Conservation (phyloP, 2,113 vertebrate species). For the Cepphus grylle region DNA sequence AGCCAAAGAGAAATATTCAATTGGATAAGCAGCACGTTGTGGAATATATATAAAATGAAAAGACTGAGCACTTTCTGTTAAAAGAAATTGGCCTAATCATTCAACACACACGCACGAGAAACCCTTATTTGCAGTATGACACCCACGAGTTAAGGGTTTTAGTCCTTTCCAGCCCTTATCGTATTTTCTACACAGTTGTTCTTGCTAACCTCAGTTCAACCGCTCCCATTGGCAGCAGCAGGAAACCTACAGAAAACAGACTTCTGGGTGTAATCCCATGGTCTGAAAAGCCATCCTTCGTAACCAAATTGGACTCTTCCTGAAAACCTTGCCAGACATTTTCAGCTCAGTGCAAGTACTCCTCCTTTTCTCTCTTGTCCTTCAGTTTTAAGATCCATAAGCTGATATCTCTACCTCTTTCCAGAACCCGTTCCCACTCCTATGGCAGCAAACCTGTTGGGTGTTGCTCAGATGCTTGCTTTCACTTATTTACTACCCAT, state of each 20-base stretch:
- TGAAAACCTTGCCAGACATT: not conserved
- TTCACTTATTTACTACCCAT: not conserved
- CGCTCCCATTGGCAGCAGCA: not conserved
- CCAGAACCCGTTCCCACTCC: not conserved
- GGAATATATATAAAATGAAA: not conserved
- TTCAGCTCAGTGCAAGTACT: not conserved
- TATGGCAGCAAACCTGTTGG: not conserved
- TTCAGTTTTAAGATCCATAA: not conserved
- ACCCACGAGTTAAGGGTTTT: not conserved
- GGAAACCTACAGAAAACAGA: not conserved
- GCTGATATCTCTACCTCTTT: not conserved
- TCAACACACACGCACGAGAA: not conserved
- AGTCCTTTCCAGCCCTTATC: not conserved
- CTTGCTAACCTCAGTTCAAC: not conserved
- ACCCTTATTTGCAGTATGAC: not conserved
- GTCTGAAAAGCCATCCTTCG: not conserved
- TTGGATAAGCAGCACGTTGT: not conserved
- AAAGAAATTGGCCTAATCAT: not conserved
- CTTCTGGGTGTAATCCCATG: rapidly evolving
- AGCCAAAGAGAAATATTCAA: not conserved
- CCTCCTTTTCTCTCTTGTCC: not conserved
- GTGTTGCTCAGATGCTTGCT: not conserved
- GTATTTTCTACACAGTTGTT: not conserved
- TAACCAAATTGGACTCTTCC: not conserved
- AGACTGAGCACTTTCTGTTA: not conserved